Evolutionary conservation across 1,140 invertebrate genomes (phyloP), one percentile per base, ranked within the genome.

Genomic region (Adoxophyes honmai): DNA sequence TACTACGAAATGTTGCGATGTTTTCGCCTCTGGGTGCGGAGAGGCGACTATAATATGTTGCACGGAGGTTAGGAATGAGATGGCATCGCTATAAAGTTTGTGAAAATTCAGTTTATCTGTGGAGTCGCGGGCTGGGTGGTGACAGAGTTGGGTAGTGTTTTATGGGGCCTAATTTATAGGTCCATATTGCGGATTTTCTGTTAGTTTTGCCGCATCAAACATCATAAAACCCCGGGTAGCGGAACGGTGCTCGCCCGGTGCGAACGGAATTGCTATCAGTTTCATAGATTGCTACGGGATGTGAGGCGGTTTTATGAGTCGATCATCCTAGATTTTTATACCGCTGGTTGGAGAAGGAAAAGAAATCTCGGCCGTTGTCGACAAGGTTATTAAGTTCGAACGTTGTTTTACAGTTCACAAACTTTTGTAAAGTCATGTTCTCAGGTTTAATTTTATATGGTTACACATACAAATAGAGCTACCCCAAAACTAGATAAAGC

Each of bases 201-300:
- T 42, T 21, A 42, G 39, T 42, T 28, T 42, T 42, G 39, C 39
- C 39, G 39, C 39, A 21, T 44, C 16, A 21, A 21, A 18, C 39
- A 13, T 44, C 16, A 44, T 44, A 44, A 44, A 44, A 18, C 8
- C 8, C 18, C 18, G 4, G 16, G 15, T 1, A 21, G 8, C 8
- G 39, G 9, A 21, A 21, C 9, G 9, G 39, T 16, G 36, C 10
- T 11, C 4, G 36, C 11, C 36, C 11, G n/a, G 36, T 38, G 36
- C 34, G n/a, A 36, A 36, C 34, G 34, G n/a, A 36, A 36, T 36
- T 36, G 39, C 39, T 6, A 42, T 10, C 39, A 14, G 36, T 38
- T 21, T 1, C 0, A 28, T 28, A 42, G 39, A 42, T 42, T 21
- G 39, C 15, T 14, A 8, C 39, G 15, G 14, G 15, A 42, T 21